Percentiles rank a stretch among this genome's conserved stretches.
Conservation (phyloP, 2,113 vertebrate species). For the Ictalurus punctatus region DNA sequence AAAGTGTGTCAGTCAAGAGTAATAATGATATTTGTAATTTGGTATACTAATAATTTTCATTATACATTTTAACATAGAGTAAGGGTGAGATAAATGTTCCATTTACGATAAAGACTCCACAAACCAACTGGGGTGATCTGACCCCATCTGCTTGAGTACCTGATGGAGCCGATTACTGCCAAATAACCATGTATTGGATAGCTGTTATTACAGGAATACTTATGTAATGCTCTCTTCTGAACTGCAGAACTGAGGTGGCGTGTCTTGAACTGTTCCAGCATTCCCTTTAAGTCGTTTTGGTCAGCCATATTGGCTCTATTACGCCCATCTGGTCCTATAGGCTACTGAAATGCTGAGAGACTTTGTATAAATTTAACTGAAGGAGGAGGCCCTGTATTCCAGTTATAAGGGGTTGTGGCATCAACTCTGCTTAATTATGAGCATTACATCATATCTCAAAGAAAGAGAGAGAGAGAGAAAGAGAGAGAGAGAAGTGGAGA, state of each 20-base stretch:
- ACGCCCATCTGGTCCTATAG: not conserved
- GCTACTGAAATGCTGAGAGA: not conserved
- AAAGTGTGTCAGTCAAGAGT: constrained; percentile 50
- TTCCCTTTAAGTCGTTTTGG: not conserved
- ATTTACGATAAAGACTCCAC: not conserved
- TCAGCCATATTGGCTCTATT: not conserved
- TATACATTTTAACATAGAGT: not conserved
- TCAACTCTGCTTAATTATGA: not conserved
- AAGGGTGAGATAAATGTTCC: not conserved
- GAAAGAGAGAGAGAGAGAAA: not conserved
- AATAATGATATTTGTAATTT: not conserved
- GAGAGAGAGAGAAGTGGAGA: not conserved
- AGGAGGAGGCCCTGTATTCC: not conserved
- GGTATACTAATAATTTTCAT: not conserved
- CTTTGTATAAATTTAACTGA: not conserved
- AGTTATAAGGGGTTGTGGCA: not conserved
- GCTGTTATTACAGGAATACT: not conserved
- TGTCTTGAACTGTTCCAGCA: not conserved
- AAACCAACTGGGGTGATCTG: not conserved
- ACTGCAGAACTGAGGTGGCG: not conserved
- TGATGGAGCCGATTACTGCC: not conserved
- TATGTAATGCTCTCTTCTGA: not conserved
- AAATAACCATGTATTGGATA: not conserved
- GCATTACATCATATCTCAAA: not conserved
- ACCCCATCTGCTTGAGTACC: not conserved